Conservation (phyloP, 2,888 invertebrate species). For the Cheilosia vernalis region DNA sequence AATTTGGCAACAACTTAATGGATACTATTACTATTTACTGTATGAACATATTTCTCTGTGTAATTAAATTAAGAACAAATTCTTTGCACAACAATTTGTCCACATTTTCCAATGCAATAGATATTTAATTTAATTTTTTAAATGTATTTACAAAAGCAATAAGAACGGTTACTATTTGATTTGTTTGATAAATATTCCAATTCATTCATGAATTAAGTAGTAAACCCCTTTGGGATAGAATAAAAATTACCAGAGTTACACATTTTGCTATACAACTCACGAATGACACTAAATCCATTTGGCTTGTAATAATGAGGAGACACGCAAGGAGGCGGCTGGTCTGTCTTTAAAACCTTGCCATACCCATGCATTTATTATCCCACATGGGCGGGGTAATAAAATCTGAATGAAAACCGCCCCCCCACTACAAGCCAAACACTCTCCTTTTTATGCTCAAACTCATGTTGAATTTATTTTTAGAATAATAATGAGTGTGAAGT, state of each 20-base stretch:
- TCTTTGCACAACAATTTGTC: slow-evolving; percentile 20
- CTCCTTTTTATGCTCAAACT: slow-evolving; percentile 19
- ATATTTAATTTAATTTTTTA: slow-evolving; percentile 10
- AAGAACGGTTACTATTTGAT: background rate
- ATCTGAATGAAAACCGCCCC: slow-evolving; percentile 53
- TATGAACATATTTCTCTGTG: slow-evolving; percentile 13
- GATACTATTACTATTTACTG: slow-evolving; percentile 15
- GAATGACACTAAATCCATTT: slow-evolving; percentile 43
- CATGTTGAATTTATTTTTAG: slow-evolving; percentile 37
- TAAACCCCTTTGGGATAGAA: background rate
- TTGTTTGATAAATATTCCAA: background rate
- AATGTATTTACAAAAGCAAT: slow-evolving; percentile 12
- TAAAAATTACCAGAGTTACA: background rate
- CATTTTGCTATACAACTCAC: slow-evolving; percentile 6
- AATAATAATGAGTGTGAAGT: slow-evolving; percentile 57
- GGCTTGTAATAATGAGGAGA: slow-evolving; percentile 26
- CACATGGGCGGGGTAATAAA: slow-evolving; percentile 51
- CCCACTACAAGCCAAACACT: slow-evolving; percentile 6
- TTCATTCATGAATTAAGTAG: slow-evolving; percentile 1
- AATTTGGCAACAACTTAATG: slow-evolving; percentile 67
- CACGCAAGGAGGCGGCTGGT: slow-evolving; percentile 46
- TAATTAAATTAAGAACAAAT: background rate
- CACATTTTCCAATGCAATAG: slow-evolving; percentile 23
- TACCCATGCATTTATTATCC: slow-evolving; percentile 15
- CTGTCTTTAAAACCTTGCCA: slow-evolving; percentile 7